These are phyloP conservation scores for Phyllopteryx taeniolatus DNA, from an alignment of 2,113 vertebrate genomes.

Conservation along the genomic window DNA sequence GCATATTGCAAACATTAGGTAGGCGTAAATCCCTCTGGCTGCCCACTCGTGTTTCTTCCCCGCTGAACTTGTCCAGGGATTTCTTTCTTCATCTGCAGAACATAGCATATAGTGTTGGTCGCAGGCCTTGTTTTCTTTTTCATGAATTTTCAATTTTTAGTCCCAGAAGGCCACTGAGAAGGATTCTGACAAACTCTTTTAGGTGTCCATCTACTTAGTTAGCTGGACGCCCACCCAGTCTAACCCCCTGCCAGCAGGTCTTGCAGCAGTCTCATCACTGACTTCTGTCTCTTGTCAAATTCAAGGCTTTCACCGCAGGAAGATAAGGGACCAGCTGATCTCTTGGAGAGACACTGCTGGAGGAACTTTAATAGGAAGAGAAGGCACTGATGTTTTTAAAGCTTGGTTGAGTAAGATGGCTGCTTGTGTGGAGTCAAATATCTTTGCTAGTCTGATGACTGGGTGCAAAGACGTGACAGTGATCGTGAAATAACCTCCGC, in stretches of 20 bases:
- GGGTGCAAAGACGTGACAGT: background rate
- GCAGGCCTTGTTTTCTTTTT: constrained; percentile 29
- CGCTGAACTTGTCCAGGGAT: constrained; percentile 2
- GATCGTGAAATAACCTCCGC: constrained; percentile 10
- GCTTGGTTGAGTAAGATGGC: constrained; percentile 11
- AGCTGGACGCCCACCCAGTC: constrained; percentile 15
- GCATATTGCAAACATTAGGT: constrained; percentile 18
- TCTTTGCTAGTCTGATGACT: constrained; percentile 2
- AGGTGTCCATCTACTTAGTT: constrained; percentile 59
- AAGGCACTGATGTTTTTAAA: constrained; percentile 16
- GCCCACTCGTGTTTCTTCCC: constrained; percentile 18
- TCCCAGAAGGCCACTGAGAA: constrained; percentile 45
- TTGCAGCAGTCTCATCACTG: constrained; percentile 43
- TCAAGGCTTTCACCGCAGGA: constrained; percentile 46
- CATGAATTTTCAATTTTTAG: constrained; percentile 49
- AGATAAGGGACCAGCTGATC: constrained; percentile 34
- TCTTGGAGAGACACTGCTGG: constrained; percentile 36
- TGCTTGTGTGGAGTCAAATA: background rate
- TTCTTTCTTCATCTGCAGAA: constrained; percentile 6
- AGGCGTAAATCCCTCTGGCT: constrained; percentile 51
- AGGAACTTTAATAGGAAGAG: constrained; percentile 52
- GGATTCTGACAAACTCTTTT: constrained; percentile 55
- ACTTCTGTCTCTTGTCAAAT: constrained; percentile 50
- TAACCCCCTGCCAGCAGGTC: constrained; percentile 30
- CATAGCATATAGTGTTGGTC: background rate